Evolutionary conservation across 2,888 invertebrate genomes (phyloP).

Genomic region (Brachynemurus nebulosus): DNA sequence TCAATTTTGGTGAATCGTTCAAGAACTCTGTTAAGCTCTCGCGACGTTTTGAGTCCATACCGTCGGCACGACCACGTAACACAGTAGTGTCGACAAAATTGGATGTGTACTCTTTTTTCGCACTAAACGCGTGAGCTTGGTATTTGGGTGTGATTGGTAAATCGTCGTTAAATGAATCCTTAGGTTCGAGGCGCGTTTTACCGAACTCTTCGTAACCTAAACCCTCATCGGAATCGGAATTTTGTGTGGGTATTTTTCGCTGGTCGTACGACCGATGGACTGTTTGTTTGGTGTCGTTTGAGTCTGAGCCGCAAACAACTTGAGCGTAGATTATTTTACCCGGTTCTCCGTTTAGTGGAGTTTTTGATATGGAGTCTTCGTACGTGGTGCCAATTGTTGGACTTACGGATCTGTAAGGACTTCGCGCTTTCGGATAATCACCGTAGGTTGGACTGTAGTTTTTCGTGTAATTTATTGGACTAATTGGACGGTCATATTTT

Average conservation of each 20-base stretch:
- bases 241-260: conserved; percentile 36
- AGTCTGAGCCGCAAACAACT: conserved; percentile 41
- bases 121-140: conserved; percentile 36
- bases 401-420: conserved; percentile 23
- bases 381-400: conserved; percentile 27
- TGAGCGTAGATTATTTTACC: conserved; percentile 61
- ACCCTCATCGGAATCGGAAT: conserved; percentile 68
- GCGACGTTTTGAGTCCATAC: conserved; percentile 47
- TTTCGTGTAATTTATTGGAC: not conserved
- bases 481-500: not conserved
- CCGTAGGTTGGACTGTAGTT: not conserved
- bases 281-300: conserved; percentile 31
- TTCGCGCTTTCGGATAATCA: conserved; percentile 10
- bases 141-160: conserved; percentile 50
- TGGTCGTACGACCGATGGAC: conserved; percentile 36
- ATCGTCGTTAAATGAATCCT: conserved; percentile 28
- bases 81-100: conserved; percentile 33
- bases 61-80: conserved; percentile 47
- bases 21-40: conserved; percentile 29
- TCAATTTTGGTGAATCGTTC: conserved; percentile 16
- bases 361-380: conserved; percentile 32
- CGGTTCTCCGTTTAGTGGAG: conserved; percentile 13
- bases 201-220: conserved; percentile 51
- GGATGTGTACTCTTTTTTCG: conserved; percentile 24
- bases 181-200: conserved; percentile 4